Conservation (phyloP, 2,797 vertebrate genomes). For the Danio aesculapii region DNA sequence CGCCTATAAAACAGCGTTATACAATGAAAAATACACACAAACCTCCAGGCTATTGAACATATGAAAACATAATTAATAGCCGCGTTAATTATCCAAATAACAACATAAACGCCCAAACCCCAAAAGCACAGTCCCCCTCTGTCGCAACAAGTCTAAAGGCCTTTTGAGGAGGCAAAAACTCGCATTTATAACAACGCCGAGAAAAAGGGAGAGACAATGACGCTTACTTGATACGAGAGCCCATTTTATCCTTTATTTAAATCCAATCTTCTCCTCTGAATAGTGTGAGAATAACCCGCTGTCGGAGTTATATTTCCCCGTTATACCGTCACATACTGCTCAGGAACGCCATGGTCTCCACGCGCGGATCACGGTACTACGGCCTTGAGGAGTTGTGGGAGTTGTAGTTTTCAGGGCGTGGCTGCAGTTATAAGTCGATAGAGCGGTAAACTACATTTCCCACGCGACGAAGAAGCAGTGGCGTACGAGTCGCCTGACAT, state of each 20-base stretch:
- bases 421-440: background rate
- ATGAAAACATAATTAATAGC: background rate
- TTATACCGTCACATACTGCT: slow-evolving; percentile 70
- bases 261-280: slow-evolving; percentile 50
- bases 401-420: slow-evolving; percentile 62
- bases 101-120: background rate
- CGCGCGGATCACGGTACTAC: slow-evolving; percentile 67
- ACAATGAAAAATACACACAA: background rate
- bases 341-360: slow-evolving; percentile 72
- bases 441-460: slow-evolving; percentile 68
- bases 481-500: slow-evolving; percentile 60
- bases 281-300: slow-evolving; percentile 64
- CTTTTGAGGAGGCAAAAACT: slow-evolving; percentile 41
- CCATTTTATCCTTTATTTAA: slow-evolving; percentile 71
- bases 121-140: slow-evolving; percentile 39
- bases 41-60: background rate
- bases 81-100: slow-evolving; percentile 1
- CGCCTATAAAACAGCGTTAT: background rate
- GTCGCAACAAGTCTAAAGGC: slow-evolving; percentile 77
- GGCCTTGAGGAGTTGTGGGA: slow-evolving; percentile 62
- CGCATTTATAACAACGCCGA: slow-evolving; percentile 36
- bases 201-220: background rate
- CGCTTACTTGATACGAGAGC: slow-evolving; percentile 82
- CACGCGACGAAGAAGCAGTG: slow-evolving; percentile 45
- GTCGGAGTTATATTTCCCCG: slow-evolving; percentile 61